Evolutionary conservation across 2,113 vertebrate species (phyloP).

Genomic region (Struthidea cinerea): DNA sequence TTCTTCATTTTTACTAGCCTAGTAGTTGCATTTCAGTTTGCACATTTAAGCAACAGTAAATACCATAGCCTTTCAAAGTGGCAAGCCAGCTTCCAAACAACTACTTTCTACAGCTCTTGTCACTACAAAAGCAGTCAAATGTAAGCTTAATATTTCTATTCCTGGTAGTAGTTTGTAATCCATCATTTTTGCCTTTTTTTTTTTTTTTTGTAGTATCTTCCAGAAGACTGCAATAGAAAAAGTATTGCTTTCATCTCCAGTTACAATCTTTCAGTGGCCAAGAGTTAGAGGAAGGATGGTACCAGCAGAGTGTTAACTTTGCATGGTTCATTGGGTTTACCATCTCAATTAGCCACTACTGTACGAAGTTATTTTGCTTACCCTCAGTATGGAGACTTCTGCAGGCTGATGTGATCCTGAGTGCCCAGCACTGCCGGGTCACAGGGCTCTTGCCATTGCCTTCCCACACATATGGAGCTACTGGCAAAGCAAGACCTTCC

Average conservation of each 20-base stretch:
- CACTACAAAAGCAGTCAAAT: neutral
- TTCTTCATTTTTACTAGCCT: neutral
- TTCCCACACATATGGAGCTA: accelerated
- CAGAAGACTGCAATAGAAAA: neutral
- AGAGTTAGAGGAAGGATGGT: neutral
- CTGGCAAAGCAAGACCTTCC: neutral
- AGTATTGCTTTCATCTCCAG: neutral
- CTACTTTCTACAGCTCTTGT: neutral
- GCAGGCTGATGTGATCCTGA: neutral
- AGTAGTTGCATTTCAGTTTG: neutral
- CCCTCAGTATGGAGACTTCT: neutral
- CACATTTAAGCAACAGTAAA: neutral
- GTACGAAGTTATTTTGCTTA: neutral
- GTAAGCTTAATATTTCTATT: neutral
- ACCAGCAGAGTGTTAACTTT: neutral
- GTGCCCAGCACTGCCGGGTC: neutral
- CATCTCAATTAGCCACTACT: neutral
- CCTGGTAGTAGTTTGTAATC: neutral
- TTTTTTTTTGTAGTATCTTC: neutral
- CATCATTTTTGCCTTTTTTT: neutral
- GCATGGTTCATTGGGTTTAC: neutral
- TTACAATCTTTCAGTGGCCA: neutral
- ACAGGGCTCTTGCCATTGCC: neutral
- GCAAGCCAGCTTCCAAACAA: neutral
- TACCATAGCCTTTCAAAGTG: neutral